Evolutionary conservation across 2,888 invertebrate species (phyloP), one percentile per base, ranked within the genome.

Genomic region (Halocaridina rubra): DNA sequence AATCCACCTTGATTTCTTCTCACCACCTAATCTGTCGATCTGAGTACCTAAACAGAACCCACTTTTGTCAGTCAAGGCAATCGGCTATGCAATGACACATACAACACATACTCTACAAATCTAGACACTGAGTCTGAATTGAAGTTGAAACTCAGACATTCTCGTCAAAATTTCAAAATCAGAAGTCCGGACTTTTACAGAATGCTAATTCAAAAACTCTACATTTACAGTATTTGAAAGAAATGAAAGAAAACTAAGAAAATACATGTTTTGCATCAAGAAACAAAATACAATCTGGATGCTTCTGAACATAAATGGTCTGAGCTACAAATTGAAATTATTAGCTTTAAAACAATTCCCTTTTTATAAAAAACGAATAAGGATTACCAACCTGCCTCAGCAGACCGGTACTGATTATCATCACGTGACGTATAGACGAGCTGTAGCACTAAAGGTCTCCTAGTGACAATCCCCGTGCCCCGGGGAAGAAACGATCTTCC

Each of bases 401-500:
- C 94, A 77, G 94, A 94, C 89, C 98, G 93, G 90, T 96, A 94
- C 90, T 97, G 96, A 88, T 94, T 94, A 91, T 98, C 97, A 88
- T 97, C 96, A 90, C 95, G 94, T 0, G 97, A 96, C 85, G 96
- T 94, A 92, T 99, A 96, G 80, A 98, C 94, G 82, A 99, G 92
- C 91, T 99, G 99, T 30, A 99, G 93, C 88, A 99, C 93, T 10
- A 99, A 92, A 0, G 99, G 99, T 61, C 99, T 93, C 86, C 99
- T 93, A 0, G 99, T 99, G 1, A 99, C 99, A 90, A 99, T 98
- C 2, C 99, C 99, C 77, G 96, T 95, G 10, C 99, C 99, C 89
- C 99, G 93, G 3, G 99, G 99, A 87, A 99, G 92, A 92, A 99
- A 99, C 72, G 99, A 98, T 86, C 96, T 94, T 0, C 99, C 99